Conservation (phyloP, 2,888 invertebrate genomes). For the Orthosia gracilis region DNA sequence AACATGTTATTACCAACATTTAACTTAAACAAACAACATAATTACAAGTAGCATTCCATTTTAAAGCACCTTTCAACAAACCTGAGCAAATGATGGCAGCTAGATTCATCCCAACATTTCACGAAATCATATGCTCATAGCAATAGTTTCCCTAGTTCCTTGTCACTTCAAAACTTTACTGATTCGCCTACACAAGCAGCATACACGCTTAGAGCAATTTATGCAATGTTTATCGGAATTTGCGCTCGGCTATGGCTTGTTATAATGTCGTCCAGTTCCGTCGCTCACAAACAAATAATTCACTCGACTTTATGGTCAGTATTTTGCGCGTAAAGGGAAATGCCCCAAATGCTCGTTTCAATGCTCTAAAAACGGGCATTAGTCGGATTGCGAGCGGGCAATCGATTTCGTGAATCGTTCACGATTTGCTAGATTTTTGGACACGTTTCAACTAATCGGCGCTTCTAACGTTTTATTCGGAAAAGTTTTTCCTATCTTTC, state of each 20-base stretch:
- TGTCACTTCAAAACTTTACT: conserved; percentile 6
- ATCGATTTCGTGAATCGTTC: conserved; percentile 62
- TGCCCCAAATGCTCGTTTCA: conserved; percentile 56
- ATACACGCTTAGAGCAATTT: conserved; percentile 30
- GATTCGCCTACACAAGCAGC: conserved; percentile 21
- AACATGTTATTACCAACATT: background rate
- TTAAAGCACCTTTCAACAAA: background rate
- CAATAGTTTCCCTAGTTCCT: conserved; percentile 10
- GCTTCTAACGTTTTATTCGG: conserved; percentile 41
- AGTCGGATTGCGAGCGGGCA: conserved; percentile 59
- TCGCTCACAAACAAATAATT: conserved; percentile 64
- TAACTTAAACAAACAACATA: no score
- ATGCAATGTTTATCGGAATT: conserved; percentile 54
- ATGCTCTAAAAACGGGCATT: conserved; percentile 58
- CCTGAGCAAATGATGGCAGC: background rate
- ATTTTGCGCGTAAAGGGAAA: conserved; percentile 64
- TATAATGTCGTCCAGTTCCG: conserved; percentile 50
- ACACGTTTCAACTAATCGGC: conserved; percentile 63
- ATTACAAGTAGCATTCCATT: background rate
- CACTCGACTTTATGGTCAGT: conserved; percentile 62
- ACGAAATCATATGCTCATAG: background rate
- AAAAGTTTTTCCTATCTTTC: conserved; percentile 30
- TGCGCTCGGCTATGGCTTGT: conserved; percentile 47
- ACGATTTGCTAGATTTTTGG: conserved; percentile 64
- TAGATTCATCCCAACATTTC: background rate